Conservation (phyloP, 2,113 vertebrate species). For the Ptilorrhoa leucosticta region DNA sequence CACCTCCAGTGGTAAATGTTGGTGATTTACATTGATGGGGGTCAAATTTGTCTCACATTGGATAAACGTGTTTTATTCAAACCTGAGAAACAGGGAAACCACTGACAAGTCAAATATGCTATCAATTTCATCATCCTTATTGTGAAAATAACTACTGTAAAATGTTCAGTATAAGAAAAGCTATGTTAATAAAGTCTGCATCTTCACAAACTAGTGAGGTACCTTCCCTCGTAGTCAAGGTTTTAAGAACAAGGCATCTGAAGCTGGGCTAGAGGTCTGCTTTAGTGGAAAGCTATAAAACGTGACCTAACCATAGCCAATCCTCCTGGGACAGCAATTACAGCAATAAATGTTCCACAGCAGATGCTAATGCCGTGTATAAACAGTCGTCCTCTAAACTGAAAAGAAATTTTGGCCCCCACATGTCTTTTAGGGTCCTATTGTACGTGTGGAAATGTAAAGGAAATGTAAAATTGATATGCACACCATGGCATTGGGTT, state of each 20-base stretch:
- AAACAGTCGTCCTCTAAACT: constrained; percentile 44
- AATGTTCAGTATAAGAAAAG: not conserved
- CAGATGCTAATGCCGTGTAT: constrained; percentile 49
- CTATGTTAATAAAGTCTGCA: not conserved
- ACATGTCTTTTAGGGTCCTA: not conserved
- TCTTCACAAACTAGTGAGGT: not conserved
- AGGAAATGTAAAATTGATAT: constrained; percentile 56
- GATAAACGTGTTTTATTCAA: not conserved
- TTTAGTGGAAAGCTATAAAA: constrained; percentile 52
- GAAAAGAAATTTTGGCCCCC: constrained; percentile 29
- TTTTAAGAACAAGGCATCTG: constrained; percentile 8
- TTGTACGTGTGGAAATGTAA: constrained; percentile 19
- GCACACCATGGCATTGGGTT: constrained; percentile 6
- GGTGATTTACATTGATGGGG: not conserved
- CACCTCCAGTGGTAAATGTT: not conserved
- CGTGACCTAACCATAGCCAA: not conserved
- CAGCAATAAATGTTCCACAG: constrained; percentile 54
- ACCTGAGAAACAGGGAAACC: not conserved
- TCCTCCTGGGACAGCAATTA: constrained; percentile 57
- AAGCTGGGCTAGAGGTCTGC: constrained; percentile 11
- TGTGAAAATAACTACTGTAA: not conserved
- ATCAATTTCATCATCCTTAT: not conserved
- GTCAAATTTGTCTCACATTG: not conserved
- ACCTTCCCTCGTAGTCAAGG: not conserved
- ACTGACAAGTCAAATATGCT: not conserved